Conservation (phyloP, 2,797 vertebrate genomes). For the Champsocephalus gunnari region DNA sequence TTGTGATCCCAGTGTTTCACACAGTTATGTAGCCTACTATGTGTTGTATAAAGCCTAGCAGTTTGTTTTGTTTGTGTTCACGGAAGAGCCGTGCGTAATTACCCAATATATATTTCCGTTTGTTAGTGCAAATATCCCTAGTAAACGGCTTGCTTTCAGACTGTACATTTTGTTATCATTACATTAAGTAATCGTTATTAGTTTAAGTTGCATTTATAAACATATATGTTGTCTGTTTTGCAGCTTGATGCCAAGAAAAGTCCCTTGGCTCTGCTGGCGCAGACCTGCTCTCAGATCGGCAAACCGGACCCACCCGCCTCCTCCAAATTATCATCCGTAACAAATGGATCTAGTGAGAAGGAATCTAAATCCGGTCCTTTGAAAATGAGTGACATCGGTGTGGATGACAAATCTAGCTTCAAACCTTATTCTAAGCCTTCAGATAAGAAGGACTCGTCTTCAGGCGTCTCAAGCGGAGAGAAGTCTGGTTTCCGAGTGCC, state of each 20-base stretch:
- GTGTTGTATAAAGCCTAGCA: not conserved
- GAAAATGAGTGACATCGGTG: conserved; percentile 98
- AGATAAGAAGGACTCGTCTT: conserved; percentile 94
- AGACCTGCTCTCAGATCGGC: conserved; percentile 99
- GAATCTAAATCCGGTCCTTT: conserved; percentile 95
- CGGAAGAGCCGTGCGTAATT: conserved; percentile 54
- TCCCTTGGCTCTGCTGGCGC: conserved; percentile 95
- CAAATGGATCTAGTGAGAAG: conserved; percentile 93
- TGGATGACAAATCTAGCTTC: conserved; percentile 99
- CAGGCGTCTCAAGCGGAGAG: conserved; percentile 88
- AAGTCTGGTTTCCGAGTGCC: conserved; percentile 99
- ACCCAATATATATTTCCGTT: not conserved
- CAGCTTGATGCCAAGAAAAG: conserved; percentile 99
- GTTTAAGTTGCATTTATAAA: conserved; percentile 36
- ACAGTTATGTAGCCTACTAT: too few relatives aligned
- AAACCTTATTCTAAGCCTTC: conserved; percentile 97
- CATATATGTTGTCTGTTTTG: conserved; percentile 54
- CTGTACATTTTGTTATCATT: not conserved
- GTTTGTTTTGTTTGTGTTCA: conserved; percentile 9
- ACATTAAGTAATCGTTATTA: not conserved
- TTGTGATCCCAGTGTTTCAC: not conserved
- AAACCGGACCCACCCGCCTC: conserved; percentile 97
- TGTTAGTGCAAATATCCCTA: not conserved
- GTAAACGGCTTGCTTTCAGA: not conserved
- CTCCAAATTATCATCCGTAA: conserved; percentile 94